phyloP scores from a whole-genome alignment of 2,113 vertebrate genomes.

The Rattus rattus region DNA sequence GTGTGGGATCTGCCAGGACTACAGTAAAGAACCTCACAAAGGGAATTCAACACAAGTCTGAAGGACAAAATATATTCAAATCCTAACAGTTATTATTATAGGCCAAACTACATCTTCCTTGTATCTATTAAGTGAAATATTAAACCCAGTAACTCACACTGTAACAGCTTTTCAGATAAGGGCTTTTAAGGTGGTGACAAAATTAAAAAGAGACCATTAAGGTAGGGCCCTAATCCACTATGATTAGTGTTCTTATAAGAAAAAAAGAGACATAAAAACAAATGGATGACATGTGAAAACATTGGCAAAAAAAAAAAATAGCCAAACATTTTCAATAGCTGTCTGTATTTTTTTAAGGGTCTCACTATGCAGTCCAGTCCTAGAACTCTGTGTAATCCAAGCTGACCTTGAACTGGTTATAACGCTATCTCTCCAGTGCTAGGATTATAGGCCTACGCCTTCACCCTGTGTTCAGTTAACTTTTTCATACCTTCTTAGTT shows the following conservation, averaged over 20 bases:
- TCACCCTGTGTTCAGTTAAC: background rate
- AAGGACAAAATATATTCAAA: background rate
- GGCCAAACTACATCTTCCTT: background rate
- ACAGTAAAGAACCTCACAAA: background rate
- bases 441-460: background rate
- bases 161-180: background rate
- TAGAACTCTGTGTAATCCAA: background rate
- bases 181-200: background rate
- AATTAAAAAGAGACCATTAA: conserved; percentile 37
- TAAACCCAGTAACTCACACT: background rate
- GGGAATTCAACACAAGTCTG: background rate
- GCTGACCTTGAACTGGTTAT: background rate
- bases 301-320: background rate
- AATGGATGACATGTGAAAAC: background rate
- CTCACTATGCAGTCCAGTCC: background rate
- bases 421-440: background rate
- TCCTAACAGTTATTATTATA: background rate
- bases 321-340: background rate
- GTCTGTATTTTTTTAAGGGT: background rate
- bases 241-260: background rate
- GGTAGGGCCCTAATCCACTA: background rate
- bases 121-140: background rate
- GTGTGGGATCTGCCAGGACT: background rate
- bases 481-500: background rate
- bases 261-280: background rate